Percentiles rank a stretch among this genome's conserved stretches.
Evolutionary conservation across 2,113 vertebrate species (phyloP).

Genomic region (Vidua chalybeata): DNA sequence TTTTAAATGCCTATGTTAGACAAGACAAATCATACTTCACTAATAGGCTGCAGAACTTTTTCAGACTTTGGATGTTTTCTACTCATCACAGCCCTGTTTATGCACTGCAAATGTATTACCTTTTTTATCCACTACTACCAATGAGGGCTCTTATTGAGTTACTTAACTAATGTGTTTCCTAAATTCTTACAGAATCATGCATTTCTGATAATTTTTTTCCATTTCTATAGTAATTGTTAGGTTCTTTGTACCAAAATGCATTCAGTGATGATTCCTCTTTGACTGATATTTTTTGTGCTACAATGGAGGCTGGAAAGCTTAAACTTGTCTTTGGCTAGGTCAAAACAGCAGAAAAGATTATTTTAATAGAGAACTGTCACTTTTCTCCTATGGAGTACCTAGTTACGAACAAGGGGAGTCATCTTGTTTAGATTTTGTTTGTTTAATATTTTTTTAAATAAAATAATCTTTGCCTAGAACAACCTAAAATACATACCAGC

Average conservation of each 20-base stretch:
- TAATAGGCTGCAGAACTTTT: not conserved
- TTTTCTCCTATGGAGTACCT: not conserved
- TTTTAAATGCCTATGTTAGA: not conserved
- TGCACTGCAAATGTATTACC: not conserved
- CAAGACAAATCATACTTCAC: not conserved
- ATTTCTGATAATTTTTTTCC: not conserved
- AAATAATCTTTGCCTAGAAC: not conserved
- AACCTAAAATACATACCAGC: not conserved
- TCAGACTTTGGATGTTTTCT: not conserved
- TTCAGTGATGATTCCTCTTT: not conserved
- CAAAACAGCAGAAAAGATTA: not conserved
- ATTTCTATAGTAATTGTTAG: not conserved
- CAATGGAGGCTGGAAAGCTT: not conserved
- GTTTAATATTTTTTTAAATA: not conserved
- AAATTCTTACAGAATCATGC: not conserved
- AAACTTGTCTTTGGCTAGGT: not conserved
- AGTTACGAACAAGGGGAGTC: not conserved
- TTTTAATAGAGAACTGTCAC: not conserved
- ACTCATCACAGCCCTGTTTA: not conserved
- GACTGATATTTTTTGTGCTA: not conserved
- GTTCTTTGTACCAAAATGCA: not conserved
- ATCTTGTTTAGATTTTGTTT: not conserved
- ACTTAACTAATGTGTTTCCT: not conserved
- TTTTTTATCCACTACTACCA: not conserved
- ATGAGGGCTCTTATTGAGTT: not conserved